phyloP scores from a whole-genome alignment of 2,797 vertebrate genomes.

The Amazonetta brasiliensis region DNA sequence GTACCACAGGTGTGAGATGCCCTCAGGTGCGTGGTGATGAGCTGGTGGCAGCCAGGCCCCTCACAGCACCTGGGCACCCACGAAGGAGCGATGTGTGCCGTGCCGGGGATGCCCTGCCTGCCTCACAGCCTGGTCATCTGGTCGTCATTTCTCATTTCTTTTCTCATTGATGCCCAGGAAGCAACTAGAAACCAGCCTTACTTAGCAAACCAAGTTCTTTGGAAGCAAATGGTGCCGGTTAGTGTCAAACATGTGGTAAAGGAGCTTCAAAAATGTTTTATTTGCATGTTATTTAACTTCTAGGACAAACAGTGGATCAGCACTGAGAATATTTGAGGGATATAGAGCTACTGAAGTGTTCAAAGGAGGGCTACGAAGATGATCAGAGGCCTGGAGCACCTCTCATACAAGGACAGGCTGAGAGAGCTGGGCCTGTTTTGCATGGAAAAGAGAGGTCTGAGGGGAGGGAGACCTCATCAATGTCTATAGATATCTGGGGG shows the following conservation, averaged over 20 bases:
- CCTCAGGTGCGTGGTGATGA: neutral
- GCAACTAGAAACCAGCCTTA: neutral
- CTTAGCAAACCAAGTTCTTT: neutral
- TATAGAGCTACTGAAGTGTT: too few relatives aligned
- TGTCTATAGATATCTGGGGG: too few relatives aligned
- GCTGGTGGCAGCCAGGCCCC: slow-evolving; percentile 60
- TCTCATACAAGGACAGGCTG: too few relatives aligned
- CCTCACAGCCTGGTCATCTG: neutral
- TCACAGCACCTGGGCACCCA: slow-evolving; percentile 55
- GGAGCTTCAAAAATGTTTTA: neutral
- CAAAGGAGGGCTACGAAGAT: too few relatives aligned
- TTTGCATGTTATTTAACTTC: neutral
- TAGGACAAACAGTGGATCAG: neutral
- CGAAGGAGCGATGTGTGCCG: slow-evolving; percentile 60
- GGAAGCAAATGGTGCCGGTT: neutral
- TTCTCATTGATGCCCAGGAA: neutral
- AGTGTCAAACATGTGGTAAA: neutral
- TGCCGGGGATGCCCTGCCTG: neutral
- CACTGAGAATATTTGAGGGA: too few relatives aligned
- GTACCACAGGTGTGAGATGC: neutral
- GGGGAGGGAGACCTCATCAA: too few relatives aligned
- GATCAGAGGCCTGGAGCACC: too few relatives aligned
- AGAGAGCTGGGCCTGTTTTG: too few relatives aligned
- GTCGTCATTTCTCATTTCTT: too few relatives aligned
- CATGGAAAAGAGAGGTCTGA: too few relatives aligned